A percentile compares a stretch with the other conserved stretches of the same genome.
phyloP scores from a whole-genome alignment of 2,888 invertebrate genomes.

The Coelopa pilipes region DNA sequence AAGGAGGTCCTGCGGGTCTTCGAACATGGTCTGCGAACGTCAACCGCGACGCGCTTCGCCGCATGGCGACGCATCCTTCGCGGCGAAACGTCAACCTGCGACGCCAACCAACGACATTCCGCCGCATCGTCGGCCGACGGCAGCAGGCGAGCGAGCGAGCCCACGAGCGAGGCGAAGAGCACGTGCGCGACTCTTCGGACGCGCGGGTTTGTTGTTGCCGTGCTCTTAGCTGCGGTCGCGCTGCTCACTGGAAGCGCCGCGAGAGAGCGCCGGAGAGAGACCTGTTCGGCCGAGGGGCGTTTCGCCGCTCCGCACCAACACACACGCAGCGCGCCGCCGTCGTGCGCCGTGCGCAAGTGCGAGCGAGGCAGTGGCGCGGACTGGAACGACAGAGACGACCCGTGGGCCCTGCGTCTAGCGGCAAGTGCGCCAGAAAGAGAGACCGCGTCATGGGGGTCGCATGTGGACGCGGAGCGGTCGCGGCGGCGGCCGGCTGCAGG shows the following conservation, averaged over 20 bases:
- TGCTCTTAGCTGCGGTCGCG: slow-evolving; percentile 2
- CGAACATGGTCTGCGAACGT: background rate
- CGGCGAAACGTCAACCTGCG: slow-evolving; percentile 31
- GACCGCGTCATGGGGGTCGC: background rate
- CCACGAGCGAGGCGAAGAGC: slow-evolving; percentile 45
- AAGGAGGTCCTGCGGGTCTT: background rate
- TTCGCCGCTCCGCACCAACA: slow-evolving; percentile 43
- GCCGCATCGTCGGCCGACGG: background rate
- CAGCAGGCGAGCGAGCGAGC: background rate
- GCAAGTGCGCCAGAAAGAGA: background rate
- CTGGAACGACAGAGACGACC: slow-evolving; percentile 45
- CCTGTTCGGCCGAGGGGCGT: slow-evolving; percentile 43
- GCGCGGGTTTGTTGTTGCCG: background rate
- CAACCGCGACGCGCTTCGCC: background rate
- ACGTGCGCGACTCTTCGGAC: slow-evolving; percentile 1
- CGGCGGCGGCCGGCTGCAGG: slow-evolving; percentile 38
- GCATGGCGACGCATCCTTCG: slow-evolving; percentile 36
- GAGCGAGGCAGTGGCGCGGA: slow-evolving; percentile 17
- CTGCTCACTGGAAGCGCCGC: slow-evolving; percentile 21
- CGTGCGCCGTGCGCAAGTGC: slow-evolving; percentile 21
- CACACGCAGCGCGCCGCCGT: slow-evolving; percentile 36
- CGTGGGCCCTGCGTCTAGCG: background rate
- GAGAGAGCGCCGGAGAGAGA: slow-evolving; percentile 18
- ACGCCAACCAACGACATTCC: slow-evolving; percentile 34
- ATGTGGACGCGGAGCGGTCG: no score